A percentile compares a stretch with the other conserved stretches of the same genome.
phyloP scores from a whole-genome alignment of 1,140 invertebrate species.

The Helicorthomorpha holstii region DNA sequence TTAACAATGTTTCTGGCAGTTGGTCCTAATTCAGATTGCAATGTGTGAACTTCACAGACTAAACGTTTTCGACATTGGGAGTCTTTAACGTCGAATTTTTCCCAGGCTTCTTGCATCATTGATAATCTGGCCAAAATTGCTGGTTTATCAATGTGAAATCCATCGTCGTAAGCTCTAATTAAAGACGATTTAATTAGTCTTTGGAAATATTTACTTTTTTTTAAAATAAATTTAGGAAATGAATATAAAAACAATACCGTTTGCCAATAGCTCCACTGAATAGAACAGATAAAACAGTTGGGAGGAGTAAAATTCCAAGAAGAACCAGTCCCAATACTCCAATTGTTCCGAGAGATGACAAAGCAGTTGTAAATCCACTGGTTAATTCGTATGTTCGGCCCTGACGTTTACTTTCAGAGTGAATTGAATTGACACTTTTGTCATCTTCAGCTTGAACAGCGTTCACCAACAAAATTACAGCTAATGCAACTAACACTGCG shows the following conservation, averaged over 20 bases:
- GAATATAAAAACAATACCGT: neutral
- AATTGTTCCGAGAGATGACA: neutral
- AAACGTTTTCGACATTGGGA: slow-evolving; percentile 1
- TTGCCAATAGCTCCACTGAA: neutral
- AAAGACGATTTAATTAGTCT: neutral
- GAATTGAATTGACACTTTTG: neutral
- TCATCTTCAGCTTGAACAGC: neutral
- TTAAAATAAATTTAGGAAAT: neutral
- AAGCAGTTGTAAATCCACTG: slow-evolving; percentile 1
- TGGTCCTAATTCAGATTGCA: neutral
- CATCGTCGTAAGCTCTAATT: neutral
- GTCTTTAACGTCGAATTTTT: neutral
- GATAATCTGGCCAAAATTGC: neutral
- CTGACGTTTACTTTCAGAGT: neutral
- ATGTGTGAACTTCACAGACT: neutral
- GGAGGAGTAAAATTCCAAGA: neutral
- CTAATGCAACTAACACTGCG: neutral
- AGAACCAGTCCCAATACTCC: neutral
- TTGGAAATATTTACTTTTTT: neutral
- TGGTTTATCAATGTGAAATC: neutral
- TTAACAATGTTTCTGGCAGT: slow-evolving; percentile 1
- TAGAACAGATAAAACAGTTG: neutral
- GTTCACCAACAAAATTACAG: neutral
- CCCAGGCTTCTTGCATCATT: neutral
- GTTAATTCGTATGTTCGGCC: neutral